Base-by-base conservation (phyloP, 2,113 vertebrate genomes). In the Rhinopithecus roxellana region DNA sequence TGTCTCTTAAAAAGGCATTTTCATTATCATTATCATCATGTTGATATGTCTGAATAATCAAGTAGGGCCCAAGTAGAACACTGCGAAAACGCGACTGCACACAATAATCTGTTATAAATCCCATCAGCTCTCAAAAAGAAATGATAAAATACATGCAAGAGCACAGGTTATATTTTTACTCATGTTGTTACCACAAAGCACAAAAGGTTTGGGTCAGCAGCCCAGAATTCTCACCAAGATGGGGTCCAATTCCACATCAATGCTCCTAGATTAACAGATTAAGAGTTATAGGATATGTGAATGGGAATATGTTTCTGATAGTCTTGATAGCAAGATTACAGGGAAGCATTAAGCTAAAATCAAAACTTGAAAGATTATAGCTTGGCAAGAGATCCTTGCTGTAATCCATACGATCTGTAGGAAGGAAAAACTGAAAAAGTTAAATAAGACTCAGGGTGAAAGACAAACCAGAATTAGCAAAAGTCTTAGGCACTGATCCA, bases 31-130 rank as follows among this genome's bases (percentile, higher is more conserved):
- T 86, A 25, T 83, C 80, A 50, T 43, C 43, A 90, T 90, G 50
- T 43, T 59, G 90, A 89, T 90, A 92, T 94, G 97, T 95, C 81
- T 64, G 87, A 88, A 85, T 82, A 97, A 97, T 70, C 72, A 93
- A 25, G 3, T 30, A 77, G n/a, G 77, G 45, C 59, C 38, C 81
- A 88, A 85, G 43, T 1, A 93, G 55, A 87, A 50, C 2, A 0
- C 69, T 45, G 61, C 91, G 40, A 5, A 95, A 82, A 81, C 48
- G 82, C 70, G 40, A 50, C 32, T 55, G n/a, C 18, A 45, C 20
- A 75, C 32, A 55, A 80, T 18, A 43, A 59, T 57, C 81, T 80
- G 17, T 64, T 83, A 93, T 84, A 78, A 92, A 67, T 84, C 91
- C 86, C 78, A 85, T 10, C 20, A 84, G 43, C 0, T 82, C 88